These are phyloP conservation scores for Miichthys miiuy DNA, from an alignment of 2,797 vertebrate species.

Conservation along the genomic window DNA sequence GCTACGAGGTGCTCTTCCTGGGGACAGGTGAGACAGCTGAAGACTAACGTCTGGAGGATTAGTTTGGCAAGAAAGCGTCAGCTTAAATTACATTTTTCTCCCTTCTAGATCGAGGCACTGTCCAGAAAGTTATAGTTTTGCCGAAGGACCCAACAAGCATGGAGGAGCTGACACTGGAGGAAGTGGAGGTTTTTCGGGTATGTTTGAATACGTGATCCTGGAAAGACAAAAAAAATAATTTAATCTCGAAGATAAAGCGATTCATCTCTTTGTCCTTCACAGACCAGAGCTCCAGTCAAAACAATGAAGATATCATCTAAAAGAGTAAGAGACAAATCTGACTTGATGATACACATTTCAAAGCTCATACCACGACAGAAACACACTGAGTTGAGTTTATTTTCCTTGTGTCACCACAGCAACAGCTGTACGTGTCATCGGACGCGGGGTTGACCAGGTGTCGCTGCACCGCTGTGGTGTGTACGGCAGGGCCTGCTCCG, in stretches of 20 bases:
- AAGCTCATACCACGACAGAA: not conserved
- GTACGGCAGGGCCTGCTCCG: constrained; percentile 89
- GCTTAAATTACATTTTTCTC: not conserved
- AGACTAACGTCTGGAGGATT: not conserved
- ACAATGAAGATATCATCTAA: constrained; percentile 89
- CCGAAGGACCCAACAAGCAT: constrained; percentile 86
- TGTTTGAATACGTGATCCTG: constrained; percentile 22
- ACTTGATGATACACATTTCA: not conserved
- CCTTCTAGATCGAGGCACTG: constrained; percentile 86
- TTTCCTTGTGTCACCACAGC: constrained; percentile 75
- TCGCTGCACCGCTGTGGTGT: constrained; percentile 89
- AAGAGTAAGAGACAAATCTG: constrained; percentile 81
- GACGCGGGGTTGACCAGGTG: constrained; percentile 89
- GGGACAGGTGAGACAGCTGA: constrained; percentile 85
- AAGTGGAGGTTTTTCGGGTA: constrained; percentile 91
- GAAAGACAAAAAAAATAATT: not conserved
- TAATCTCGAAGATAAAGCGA: not conserved
- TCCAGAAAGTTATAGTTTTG: constrained; percentile 90
- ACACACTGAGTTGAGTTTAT: constrained; percentile 1
- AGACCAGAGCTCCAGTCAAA: constrained; percentile 85
- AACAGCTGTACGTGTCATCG: constrained; percentile 91
- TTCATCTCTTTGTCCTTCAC: constrained; percentile 24
- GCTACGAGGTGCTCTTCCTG: constrained; percentile 90
- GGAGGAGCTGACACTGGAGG: constrained; percentile 90
- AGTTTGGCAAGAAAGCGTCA: not conserved